Conservation (phyloP, 2,888 invertebrate genomes). For the Muscina levida region DNA sequence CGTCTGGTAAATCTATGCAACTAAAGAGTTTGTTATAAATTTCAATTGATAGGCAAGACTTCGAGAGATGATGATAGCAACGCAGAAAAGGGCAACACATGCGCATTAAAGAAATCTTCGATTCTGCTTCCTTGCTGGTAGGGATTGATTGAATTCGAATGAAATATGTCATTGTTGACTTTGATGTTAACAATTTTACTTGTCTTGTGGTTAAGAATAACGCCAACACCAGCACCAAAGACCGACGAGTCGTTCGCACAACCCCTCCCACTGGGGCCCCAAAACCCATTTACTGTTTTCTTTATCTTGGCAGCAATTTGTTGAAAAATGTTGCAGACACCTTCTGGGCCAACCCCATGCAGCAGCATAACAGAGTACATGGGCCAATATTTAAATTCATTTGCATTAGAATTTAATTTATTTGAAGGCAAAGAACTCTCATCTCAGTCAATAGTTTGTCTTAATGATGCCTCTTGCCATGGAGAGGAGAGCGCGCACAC, state of each 20-base stretch:
- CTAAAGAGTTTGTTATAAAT: conserved; percentile 32
- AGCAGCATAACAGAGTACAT: not conserved
- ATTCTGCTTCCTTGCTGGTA: conserved; percentile 34
- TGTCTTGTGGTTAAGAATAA: conserved; percentile 41
- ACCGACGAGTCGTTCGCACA: conserved; percentile 41
- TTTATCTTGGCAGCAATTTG: conserved; percentile 53
- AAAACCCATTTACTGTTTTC: conserved; percentile 25
- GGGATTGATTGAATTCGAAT: conserved; percentile 62
- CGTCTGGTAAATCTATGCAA: not conserved
- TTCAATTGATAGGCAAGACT: conserved; percentile 30
- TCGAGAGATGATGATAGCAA: conserved; percentile 36
- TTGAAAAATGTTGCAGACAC: conserved; percentile 34
- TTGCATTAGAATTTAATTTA: conserved; percentile 50
- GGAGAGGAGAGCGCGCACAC: not conserved
- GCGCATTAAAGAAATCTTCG: conserved; percentile 55
- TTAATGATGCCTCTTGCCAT: not conserved
- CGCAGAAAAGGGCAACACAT: conserved; percentile 58
- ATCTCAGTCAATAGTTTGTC: conserved; percentile 54
- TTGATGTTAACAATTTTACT: conserved; percentile 60
- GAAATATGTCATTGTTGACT: conserved; percentile 60
- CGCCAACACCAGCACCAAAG: conserved; percentile 39
- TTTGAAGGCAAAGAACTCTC: conserved; percentile 49
- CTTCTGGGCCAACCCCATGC: not conserved
- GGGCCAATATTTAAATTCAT: conserved; percentile 28
- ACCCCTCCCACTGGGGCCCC: conserved; percentile 35